Base-by-base conservation (phyloP, 2,888 invertebrate species). In the Tenthredo distinguenda region DNA sequence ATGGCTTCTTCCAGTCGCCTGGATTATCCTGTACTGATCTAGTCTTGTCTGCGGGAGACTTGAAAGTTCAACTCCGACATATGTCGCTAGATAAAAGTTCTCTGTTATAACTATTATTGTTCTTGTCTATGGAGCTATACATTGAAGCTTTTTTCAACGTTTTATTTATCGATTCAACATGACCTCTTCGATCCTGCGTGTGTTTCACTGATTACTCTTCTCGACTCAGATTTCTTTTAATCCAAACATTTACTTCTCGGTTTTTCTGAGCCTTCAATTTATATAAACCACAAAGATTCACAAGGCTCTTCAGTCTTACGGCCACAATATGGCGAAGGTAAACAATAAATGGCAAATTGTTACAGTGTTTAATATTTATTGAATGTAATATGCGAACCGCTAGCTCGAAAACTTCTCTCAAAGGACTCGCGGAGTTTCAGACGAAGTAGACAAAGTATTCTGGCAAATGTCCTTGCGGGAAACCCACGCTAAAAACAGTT, bases 401-500 rank as follows among this genome's bases (percentile, higher is more conserved):
- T 74, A 31, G 31, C n/a, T 7, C 18, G 50, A 21, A 77, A 55
- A 77, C 77, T 77, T 77, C n/a, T 31, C 77, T 55, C 77, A n/a
- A 55, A 31, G 77, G 77, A 74, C 74, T 74, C 12, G 43, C 15
- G 43, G 43, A 74, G 40, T 74, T 43, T 72, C 26, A 21, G 10
- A 74, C 43, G 18, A 43, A 77, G 55, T 55, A 34, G 55, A 31
- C 31, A 31, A 55, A 77, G 34, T 55, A 77, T 77, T 55, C 55
- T 7, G 34, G 55, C 34, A 31, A 34, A 77, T 77, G 31, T 55
- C 77, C 34, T 77, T 50, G 47, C 50, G 50, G 77, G 50, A 31
- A 77, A 77, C 18, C 26, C 74, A 21, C 26, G 43, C 74, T 21
- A 81, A 62, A 81, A 81, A 81, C 58, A 40, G 26, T 77, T 50